phyloP scores from a whole-genome alignment of 2,113 vertebrate species.

The Corydoras maculifer region DNA sequence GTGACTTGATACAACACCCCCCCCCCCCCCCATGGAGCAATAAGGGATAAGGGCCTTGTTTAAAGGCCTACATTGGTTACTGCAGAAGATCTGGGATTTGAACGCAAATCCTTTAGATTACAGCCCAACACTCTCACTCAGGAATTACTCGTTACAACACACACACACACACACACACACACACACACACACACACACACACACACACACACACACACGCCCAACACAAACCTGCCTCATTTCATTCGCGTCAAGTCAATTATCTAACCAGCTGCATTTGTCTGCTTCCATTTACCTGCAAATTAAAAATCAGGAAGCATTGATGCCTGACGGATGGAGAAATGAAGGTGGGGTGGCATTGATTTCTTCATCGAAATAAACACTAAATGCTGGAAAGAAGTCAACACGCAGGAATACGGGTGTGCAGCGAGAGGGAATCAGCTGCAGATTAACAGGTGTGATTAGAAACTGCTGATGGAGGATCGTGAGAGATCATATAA shows the following conservation, averaged over 20 bases:
- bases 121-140: too few relatives aligned
- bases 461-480: background rate
- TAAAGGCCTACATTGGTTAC: too few relatives aligned
- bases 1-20: too few relatives aligned
- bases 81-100: too few relatives aligned
- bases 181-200: constrained; percentile 37
- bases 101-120: too few relatives aligned
- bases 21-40: too few relatives aligned
- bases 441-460: background rate
- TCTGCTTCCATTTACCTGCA: constrained; percentile 63
- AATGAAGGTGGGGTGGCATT: constrained; percentile 47
- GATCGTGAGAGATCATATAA: background rate
- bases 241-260: constrained; percentile 65
- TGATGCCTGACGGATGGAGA: constrained; percentile 49
- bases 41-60: too few relatives aligned
- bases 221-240: constrained; percentile 51
- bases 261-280: constrained; percentile 60
- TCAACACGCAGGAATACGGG: constrained; percentile 68
- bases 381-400: constrained; percentile 55
- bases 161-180: constrained; percentile 17
- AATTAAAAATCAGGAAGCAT: constrained; percentile 64
- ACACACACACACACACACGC: too few relatives aligned
- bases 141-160: background rate
- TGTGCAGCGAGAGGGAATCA: too few relatives aligned
- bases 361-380: constrained; percentile 50